Conservation (phyloP, 2,888 invertebrate genomes). For the Drosophila trichaetosa region DNA sequence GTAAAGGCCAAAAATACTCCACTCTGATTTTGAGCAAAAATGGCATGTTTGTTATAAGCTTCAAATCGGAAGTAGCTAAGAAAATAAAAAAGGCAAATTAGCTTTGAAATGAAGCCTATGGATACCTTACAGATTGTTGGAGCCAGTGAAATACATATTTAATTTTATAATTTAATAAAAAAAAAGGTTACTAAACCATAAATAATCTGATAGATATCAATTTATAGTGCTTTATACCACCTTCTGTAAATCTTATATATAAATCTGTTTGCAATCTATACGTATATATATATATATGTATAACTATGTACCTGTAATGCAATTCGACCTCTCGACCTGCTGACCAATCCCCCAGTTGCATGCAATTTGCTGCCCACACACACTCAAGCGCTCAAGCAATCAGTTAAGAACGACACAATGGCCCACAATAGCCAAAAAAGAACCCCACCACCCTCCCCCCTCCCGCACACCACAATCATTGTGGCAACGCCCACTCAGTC, state of each 20-base stretch:
- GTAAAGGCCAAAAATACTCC: constrained; percentile 10
- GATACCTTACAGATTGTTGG: too few relatives aligned
- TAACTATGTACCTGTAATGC: background rate
- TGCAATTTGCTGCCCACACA: constrained; percentile 10
- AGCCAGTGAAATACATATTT: background rate
- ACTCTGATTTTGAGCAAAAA: constrained; percentile 6
- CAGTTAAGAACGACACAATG: constrained; percentile 43
- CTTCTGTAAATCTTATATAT: background rate
- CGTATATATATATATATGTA: background rate
- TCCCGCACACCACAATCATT: background rate
- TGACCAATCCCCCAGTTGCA: constrained; percentile 29
- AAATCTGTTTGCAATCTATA: background rate
- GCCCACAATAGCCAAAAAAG: constrained; percentile 25
- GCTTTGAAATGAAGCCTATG: too few relatives aligned
- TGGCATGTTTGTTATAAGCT: background rate
- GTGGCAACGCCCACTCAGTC: constrained; percentile 49
- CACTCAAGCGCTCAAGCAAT: constrained; percentile 27
- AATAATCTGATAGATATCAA: background rate
- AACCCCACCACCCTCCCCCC: background rate
- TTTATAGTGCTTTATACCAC: background rate
- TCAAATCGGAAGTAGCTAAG: background rate
- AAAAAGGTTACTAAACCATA: background rate
- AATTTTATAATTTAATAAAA: background rate
- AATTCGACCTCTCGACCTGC: constrained; percentile 29
- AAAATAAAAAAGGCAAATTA: background rate